Conservation (phyloP, 2,113 vertebrate genomes). For the Oncorhynchus gorbuscha region DNA sequence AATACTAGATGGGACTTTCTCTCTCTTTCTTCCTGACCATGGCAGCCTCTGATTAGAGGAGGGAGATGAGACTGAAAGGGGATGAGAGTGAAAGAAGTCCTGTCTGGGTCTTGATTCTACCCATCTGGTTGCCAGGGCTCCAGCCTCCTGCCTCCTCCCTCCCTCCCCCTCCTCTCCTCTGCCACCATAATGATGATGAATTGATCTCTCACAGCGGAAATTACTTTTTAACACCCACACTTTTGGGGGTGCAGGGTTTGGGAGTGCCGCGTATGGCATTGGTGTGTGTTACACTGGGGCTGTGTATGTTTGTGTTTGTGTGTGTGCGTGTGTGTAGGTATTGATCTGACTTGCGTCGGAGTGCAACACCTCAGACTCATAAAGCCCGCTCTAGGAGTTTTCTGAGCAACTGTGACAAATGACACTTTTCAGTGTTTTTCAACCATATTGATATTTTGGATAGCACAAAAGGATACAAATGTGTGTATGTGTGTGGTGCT, state of each 20-base stretch:
- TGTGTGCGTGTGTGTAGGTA: constrained; percentile 21
- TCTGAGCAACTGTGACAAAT: neutral
- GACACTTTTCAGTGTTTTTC: neutral
- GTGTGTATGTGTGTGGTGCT: neutral
- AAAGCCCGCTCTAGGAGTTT: neutral
- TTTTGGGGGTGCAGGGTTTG: neutral
- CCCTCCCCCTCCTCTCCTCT: constrained; percentile 14
- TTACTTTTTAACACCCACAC: constrained; percentile 48
- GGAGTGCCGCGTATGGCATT: neutral
- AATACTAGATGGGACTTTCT: constrained; percentile 43
- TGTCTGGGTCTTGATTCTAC: constrained; percentile 44
- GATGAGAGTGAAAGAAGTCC: constrained; percentile 42
- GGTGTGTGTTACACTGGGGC: constrained; percentile 20
- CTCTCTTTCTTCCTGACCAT: constrained; percentile 38
- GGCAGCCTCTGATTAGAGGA: constrained; percentile 24
- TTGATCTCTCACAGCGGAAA: constrained; percentile 49
- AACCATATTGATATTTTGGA: too few relatives aligned
- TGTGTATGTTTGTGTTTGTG: constrained; percentile 30
- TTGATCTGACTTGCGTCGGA: neutral
- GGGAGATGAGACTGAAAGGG: neutral
- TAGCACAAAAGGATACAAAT: neutral
- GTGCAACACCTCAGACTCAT: neutral
- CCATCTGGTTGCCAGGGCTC: constrained; percentile 58
- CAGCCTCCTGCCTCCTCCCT: neutral
- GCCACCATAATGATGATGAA: constrained; percentile 55